Percentiles rank a stretch among this genome's conserved stretches.
phyloP scores from a whole-genome alignment of 1,140 invertebrate species.

The Calycopis cecrops region DNA sequence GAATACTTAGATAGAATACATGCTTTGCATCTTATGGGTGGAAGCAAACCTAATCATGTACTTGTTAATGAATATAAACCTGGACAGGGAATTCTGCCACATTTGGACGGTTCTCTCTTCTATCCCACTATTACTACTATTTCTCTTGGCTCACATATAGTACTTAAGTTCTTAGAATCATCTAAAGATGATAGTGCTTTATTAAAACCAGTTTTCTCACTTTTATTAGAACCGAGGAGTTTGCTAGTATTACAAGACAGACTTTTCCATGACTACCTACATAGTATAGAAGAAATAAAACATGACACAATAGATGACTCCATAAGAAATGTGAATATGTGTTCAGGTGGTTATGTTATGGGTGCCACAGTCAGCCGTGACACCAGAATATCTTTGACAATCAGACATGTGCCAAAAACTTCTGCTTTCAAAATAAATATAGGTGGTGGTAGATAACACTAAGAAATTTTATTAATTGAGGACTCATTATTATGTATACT shows the following conservation, averaged over 20 bases:
- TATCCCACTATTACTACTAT: conserved; percentile 95
- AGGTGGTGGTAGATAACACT: conserved; percentile 78
- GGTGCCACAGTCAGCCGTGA: conserved; percentile 78
- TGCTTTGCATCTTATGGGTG: conserved; percentile 83
- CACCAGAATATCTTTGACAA: conserved; percentile 93
- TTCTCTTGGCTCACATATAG: conserved; percentile 90
- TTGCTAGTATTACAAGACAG: conserved; percentile 89
- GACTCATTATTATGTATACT: too few species aligned
- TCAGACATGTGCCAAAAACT: conserved; percentile 94
- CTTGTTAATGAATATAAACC: conserved; percentile 96
- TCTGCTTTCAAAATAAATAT: conserved; percentile 78
- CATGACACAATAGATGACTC: conserved; percentile 81
- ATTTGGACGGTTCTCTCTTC: conserved; percentile 96
- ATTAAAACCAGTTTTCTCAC: conserved; percentile 73
- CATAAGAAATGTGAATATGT: conserved; percentile 82
- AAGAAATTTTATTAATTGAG: too few species aligned
- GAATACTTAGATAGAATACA: conserved; percentile 84
- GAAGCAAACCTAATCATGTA: conserved; percentile 93
- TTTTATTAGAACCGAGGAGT: conserved; percentile 92
- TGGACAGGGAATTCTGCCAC: conserved; percentile 96
- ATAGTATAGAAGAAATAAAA: conserved; percentile 89
- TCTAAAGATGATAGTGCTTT: conserved; percentile 33
- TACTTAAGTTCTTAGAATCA: conserved; percentile 89
- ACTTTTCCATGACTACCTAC: conserved; percentile 90
- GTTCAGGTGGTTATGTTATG: conserved; percentile 73